phyloP scores from a whole-genome alignment of 2,888 invertebrate species.

The Amorpha juglandis region DNA sequence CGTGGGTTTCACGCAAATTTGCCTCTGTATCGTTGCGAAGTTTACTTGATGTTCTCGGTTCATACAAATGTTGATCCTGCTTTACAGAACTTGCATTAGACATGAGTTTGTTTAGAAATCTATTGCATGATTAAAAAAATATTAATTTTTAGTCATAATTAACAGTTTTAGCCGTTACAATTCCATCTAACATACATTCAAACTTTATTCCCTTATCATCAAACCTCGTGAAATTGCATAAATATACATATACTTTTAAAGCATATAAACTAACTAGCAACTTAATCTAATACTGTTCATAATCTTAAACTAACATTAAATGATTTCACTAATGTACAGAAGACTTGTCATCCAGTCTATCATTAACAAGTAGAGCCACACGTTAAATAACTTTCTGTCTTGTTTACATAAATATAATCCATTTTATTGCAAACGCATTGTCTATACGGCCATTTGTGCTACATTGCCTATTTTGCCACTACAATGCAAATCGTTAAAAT shows the following conservation, averaged over 20 bases:
- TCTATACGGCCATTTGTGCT: no score
- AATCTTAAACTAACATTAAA: constrained; percentile 17
- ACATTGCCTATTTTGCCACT: no score
- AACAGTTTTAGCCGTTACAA: neutral
- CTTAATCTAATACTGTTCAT: constrained; percentile 22
- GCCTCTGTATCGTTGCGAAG: no score
- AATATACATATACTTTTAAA: constrained; percentile 19
- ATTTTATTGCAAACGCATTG: neutral
- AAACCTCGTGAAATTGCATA: neutral
- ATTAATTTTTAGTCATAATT: neutral
- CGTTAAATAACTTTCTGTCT: neutral
- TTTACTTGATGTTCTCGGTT: no score
- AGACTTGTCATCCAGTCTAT: constrained; percentile 7
- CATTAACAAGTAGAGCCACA: constrained; percentile 5
- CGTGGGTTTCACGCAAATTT: no score
- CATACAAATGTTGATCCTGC: no score
- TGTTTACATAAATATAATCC: neutral
- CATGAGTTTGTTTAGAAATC: no score
- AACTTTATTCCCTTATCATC: neutral
- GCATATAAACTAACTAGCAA: constrained; percentile 12
- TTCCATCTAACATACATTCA: neutral
- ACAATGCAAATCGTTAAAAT: no score
- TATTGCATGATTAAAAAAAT: neutral
- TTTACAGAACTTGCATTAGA: no score
- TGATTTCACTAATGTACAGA: constrained; percentile 8